phyloP scores from a whole-genome alignment of 2,888 invertebrate species.

The Dyspetes luteomarginatus region DNA sequence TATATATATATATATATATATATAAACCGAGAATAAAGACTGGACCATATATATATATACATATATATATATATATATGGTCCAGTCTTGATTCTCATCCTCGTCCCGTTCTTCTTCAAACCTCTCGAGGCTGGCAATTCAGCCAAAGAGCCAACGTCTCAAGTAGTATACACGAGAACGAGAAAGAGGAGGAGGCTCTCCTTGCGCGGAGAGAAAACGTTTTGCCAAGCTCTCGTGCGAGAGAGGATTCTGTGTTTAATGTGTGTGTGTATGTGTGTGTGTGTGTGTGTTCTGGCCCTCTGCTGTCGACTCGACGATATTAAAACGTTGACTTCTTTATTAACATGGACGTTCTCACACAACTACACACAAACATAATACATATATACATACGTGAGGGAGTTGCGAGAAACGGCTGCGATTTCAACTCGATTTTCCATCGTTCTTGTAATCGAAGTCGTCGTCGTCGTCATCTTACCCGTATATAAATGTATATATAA shows the following conservation, averaged over 20 bases:
- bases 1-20: neutral
- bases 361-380: constrained; percentile 23
- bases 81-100: constrained; percentile 18
- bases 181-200: constrained; percentile 41
- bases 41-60: neutral
- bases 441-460: constrained; percentile 37
- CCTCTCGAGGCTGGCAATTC: constrained; percentile 26
- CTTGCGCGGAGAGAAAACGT: constrained; percentile 56
- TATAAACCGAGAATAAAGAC: constrained; percentile 5
- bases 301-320: constrained; percentile 76
- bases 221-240: constrained; percentile 67
- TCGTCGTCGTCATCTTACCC: neutral
- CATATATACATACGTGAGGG: constrained; percentile 3
- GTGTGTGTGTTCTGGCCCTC: constrained; percentile 44
- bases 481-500: neutral
- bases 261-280: neutral
- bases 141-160: constrained; percentile 22
- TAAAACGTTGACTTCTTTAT: constrained; percentile 82
- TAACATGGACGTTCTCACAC: constrained; percentile 73
- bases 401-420: constrained; percentile 45
- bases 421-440: constrained; percentile 55
- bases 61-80: constrained; percentile 4
- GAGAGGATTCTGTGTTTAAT: neutral
- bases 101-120: constrained; percentile 36
- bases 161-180: constrained; percentile 55